Base-by-base conservation (phyloP, 30 jellyfish, hydroid and myxozoan species). In the Pelagia noctiluca region DNA sequence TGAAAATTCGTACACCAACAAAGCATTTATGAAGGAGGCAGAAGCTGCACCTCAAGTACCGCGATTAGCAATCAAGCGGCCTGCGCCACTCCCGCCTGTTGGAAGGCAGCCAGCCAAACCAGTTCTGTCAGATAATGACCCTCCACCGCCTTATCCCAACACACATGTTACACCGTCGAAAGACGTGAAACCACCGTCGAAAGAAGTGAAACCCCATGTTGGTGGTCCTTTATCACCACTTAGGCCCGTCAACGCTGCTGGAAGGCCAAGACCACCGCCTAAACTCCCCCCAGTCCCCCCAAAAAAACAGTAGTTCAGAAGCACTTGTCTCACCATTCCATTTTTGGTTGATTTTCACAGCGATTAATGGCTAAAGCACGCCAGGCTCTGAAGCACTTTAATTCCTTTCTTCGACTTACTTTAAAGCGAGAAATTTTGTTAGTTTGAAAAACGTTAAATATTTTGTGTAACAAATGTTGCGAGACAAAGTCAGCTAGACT, bases 221-320 rank as follows among this genome's bases (percentile, higher is more conserved):
- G 68, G 66, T 11, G 52, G 73, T 1, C 92, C 92, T 4, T 36
- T 52, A 62, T 85, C 85, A 24, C 92, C 92, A 21, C 71, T 35
- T 24, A 82, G 80, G 36, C 92, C 76, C 0, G 67, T 31, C 10
- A 48, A 63, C 74, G 35, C 77, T n/a, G 71, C 85, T 1, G 71
- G 81, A 5, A 25, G 63, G 13, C 67, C 73, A n/a, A n/a, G n/a
- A 0, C 72, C 85, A 31, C 90, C 92, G 1, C 85, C 29, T 1
- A 82, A 68, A 26, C 78, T 50, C 32, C 92, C 92, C 8, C 92
- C 86, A 2, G 4, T 69, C 72, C 25, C 60, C 16, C 92, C 92
- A 38, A 26, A 23, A 34, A 82, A 57, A 46, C 92, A 85, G 38
- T n/a, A n/a, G n/a, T n/a, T n/a, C n/a, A n/a, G n/a, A n/a, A n/a